A percentile compares a stretch with the other conserved stretches of the same genome.
These are phyloP conservation scores for Pangasius macronema DNA, from an alignment of 2,797 vertebrate species.

Conservation along the genomic window DNA sequence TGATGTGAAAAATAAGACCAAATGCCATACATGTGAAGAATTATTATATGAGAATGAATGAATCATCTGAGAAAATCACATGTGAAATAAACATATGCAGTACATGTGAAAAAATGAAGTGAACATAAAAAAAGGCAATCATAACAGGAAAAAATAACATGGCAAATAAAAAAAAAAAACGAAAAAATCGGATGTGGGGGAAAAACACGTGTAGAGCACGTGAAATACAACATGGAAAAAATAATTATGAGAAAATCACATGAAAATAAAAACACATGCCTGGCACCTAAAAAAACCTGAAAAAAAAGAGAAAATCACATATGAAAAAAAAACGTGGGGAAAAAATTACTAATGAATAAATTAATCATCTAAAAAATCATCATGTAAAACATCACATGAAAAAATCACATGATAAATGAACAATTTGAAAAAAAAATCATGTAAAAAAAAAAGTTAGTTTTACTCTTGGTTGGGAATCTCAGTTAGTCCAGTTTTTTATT, in stretches of 20 bases:
- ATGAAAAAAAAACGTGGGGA: too few relatives aligned
- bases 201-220: too few relatives aligned
- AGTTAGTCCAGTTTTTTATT: too few relatives aligned
- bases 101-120: background rate
- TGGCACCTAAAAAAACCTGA: too few relatives aligned
- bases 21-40: background rate
- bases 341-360: background rate
- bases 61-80: background rate
- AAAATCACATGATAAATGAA: background rate
- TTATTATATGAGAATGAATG: background rate
- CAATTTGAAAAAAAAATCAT: background rate
- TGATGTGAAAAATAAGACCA: background rate
- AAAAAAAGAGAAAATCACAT: too few relatives aligned
- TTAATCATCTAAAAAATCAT: background rate
- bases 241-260: too few relatives aligned
- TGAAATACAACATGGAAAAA: too few relatives aligned
- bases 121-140: background rate
- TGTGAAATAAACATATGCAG: background rate
- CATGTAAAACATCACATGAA: background rate
- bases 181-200: too few relatives aligned
- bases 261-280: too few relatives aligned
- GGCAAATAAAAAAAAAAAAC: too few relatives aligned
- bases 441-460: too few relatives aligned
- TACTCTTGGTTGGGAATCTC: too few relatives aligned
- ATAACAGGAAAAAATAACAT: background rate